Base-by-base conservation (phyloP, 2,888 invertebrate genomes). In the Fissipunctia ypsillon region DNA sequence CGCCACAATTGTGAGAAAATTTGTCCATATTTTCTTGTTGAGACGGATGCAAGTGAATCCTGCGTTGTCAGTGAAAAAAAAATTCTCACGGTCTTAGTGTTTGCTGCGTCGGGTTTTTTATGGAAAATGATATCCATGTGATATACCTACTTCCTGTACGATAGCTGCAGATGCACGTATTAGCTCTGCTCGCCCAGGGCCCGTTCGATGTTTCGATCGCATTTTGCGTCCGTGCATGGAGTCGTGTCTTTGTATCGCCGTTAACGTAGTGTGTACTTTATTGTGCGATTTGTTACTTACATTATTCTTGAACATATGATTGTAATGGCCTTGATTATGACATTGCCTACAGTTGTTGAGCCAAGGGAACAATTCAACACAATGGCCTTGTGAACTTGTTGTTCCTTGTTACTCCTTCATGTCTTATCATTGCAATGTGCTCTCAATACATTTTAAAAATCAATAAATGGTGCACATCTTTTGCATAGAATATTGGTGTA, bases 301-400 rank as follows among this genome's bases (percentile, higher is more conserved):
- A 78, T 84, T 82, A 69, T 67, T 85, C 56, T 80, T 83, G 56
- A 84, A 76, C 74, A 90, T 90, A 89, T 91, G 90, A 93, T 92
- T 91, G 88, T 86, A 81, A 83, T 94, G 93, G 94, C 95, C 95
- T 95, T 95, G 94, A 91, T 92, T 93, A 85, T 95, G 94, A 93
- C 94, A 93, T 93, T 95, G 92, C 84, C 74, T 78, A 77, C 56
- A 82, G 79, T 81, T 81, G 78, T 76, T 77, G 75, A 81, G 76
- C 77, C 81, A 87, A 81, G 88, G 88, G 86, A 88, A 87, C 84
- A 87, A 82, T 81, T 79, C 79, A 87, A 87, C 83, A 78, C 70
- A 81, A 73, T 90, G 90, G 89, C 92, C 89, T 92, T 92, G 91
- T 83, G 69, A 73, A 73, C 61, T 85, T 81, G 78, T 87, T 85